Evolutionary conservation across 2,797 vertebrate genomes (phyloP), one percentile per base, ranked within the genome.

Genomic region (Gymnoscopelus braueri): DNA sequence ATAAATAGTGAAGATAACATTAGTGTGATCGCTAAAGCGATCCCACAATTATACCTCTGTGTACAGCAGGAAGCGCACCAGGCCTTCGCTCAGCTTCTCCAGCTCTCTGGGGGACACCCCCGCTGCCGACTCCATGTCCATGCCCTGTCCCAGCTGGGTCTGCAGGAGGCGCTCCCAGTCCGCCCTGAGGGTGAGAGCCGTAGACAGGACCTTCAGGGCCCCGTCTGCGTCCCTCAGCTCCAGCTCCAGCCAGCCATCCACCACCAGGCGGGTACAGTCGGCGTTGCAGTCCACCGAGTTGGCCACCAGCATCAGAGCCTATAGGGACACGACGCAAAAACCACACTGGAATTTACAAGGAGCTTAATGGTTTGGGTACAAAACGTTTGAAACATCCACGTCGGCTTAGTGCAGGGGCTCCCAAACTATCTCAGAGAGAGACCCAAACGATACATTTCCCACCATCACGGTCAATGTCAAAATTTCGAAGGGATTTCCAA

Each of bases 181-280:
- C 0, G 80, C 78, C 53, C 94, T 79, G 51, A 93, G 85, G 0
- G 57, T 84, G 0, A 94, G 84, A 3, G 91, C 89, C 0, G 84
- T 80, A 63, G 94, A 93, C 15, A 95, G 78, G 2, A 80, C 65
- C 68, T 77, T 91, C 26, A 93, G 80, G 48, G 92, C 93, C 59
- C 80, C 85, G 52, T 91, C 92, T 0, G 84, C 60, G 0, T 91
- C 84, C 0, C 60, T 73, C 3, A 98, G 11, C 61, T 84, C 86
- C 62, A 98, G 60, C 78, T 98, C 96, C 87, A 98, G 83, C 96
- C 97, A 98, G 1, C 94, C 84, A 0, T 98, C 97, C 0, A 95
- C 93, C 73, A 98, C 95, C 72, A 98, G 77, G 2, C 95, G 95
- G 0, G 92, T 87, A 4, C 96, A 97, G 88, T 97, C 95, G 0